These are phyloP conservation scores for Muscicapa comitata DNA, from an alignment of 2,797 vertebrate species.

Conservation along the genomic window DNA sequence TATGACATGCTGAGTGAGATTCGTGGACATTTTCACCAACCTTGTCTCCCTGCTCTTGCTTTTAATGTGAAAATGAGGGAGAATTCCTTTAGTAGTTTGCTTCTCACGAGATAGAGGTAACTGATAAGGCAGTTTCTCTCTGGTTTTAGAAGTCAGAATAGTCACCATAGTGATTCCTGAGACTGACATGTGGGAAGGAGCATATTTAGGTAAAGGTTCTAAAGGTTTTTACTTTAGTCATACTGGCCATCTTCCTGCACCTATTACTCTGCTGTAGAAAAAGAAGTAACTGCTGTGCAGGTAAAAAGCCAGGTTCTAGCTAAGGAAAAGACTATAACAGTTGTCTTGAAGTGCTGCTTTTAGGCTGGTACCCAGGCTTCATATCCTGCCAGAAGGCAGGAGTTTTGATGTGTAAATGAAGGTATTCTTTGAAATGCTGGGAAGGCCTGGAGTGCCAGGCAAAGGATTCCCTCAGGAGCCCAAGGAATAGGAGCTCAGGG, in stretches of 20 bases:
- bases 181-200: not conserved
- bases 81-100: not conserved
- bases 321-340: not conserved
- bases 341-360: not conserved
- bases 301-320: not conserved
- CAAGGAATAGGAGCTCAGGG: not conserved
- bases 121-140: not conserved
- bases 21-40: not conserved
- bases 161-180: not conserved
- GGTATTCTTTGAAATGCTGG: not conserved
- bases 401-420: conserved; percentile 25
- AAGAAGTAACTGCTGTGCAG: not conserved
- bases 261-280: not conserved
- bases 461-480: not conserved
- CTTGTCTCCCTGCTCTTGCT: not conserved
- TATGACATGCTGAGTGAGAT: not conserved
- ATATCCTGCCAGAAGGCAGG: not conserved
- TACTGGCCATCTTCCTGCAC: not conserved
- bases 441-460: not conserved
- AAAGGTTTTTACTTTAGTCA: not conserved
- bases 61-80: not conserved
- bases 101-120: not conserved
- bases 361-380: not conserved
- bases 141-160: not conserved
- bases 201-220: not conserved